Percentiles rank a stretch among this genome's conserved stretches.
phyloP scores from a whole-genome alignment of 2,888 invertebrate species.

The Tineola bisselliella region DNA sequence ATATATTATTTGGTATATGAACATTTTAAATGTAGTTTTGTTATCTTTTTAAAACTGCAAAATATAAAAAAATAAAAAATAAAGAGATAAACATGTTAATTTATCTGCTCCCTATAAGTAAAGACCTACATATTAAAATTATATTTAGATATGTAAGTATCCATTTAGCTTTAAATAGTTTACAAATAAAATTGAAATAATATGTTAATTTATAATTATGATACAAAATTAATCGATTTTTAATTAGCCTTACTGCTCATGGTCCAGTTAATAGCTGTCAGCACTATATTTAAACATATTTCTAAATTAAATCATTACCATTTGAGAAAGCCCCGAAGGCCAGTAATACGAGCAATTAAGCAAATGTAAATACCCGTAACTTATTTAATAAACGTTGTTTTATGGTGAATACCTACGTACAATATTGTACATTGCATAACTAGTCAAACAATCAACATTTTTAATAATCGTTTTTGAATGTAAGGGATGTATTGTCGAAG shows the following conservation, averaged over 20 bases:
- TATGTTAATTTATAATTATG: neutral
- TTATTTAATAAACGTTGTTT: neutral
- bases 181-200: neutral
- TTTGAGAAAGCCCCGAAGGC: neutral
- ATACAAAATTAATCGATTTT: neutral
- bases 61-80: no score
- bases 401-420: neutral
- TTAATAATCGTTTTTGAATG: neutral
- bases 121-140: no score
- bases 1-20: no score
- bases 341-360: neutral
- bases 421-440: neutral
- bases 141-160: no score
- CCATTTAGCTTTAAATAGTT: no score
- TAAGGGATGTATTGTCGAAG: no score
- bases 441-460: neutral
- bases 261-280: neutral
- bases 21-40: no score
- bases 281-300: conserved; percentile 1
- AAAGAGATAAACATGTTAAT: no score
- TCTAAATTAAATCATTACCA: neutral
- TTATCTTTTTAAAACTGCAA: no score
- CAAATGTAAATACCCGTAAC: conserved; percentile 3
- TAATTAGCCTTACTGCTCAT: neutral
- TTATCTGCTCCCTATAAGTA: no score